phyloP scores from a whole-genome alignment of 92 coral and sea anemone species.

The Umimayanthus chanpuru region DNA sequence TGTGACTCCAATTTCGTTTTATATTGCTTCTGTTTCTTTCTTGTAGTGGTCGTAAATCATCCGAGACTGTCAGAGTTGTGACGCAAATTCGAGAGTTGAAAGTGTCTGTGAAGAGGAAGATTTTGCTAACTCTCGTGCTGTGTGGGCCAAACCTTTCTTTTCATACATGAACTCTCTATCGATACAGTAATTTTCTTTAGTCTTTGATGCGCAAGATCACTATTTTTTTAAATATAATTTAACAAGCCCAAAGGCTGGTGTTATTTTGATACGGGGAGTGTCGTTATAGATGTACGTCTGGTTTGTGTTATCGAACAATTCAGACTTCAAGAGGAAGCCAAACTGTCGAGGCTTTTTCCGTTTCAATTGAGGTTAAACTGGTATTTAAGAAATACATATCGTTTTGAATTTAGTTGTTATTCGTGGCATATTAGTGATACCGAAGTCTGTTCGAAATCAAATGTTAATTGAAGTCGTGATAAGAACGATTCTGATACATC shows the following conservation, averaged over 20 bases:
- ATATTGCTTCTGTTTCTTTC: neutral
- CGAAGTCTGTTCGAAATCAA: conserved; percentile 30
- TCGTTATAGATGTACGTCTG: neutral
- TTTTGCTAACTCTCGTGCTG: neutral
- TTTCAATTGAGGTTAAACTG: conserved; percentile 38
- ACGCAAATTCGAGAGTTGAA: conserved; percentile 8
- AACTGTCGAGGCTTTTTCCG: conserved; percentile 8
- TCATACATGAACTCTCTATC: neutral
- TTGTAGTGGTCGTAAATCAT: neutral
- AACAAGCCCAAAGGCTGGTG: neutral
- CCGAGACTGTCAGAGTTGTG: conserved; percentile 6
- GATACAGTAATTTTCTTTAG: neutral
- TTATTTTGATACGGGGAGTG: neutral
- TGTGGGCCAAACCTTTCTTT: conserved; percentile 2
- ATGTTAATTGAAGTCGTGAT: conserved; percentile 3
- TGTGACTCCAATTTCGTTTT: neutral
- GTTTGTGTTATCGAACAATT: neutral
- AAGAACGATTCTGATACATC: neutral
- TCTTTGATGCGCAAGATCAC: neutral
- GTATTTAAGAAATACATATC: conserved; percentile 3
- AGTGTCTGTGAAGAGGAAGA: conserved; percentile 1
- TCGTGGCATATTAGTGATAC: conserved; percentile 36
- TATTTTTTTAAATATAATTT: too few species aligned
- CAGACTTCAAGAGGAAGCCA: neutral
- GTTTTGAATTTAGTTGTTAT: conserved; percentile 21